Evolutionary conservation across 1,140 invertebrate species (phyloP).

Genomic region (Heliconius nattereri): DNA sequence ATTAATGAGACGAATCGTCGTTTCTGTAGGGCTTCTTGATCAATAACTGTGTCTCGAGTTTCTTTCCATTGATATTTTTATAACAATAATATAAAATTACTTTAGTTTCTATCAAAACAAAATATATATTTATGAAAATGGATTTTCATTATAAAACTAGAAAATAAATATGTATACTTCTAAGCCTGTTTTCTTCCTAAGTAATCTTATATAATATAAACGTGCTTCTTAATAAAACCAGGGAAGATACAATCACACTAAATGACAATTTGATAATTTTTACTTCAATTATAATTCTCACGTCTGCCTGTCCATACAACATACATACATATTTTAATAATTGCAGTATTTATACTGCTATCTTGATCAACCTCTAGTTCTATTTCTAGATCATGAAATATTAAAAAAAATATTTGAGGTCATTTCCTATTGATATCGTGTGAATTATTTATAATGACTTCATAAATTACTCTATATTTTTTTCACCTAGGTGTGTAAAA

Average conservation of each 20-base stretch:
- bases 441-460: conserved; percentile 4
- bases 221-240: too few relatives aligned
- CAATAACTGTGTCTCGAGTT: background rate
- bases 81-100: too few relatives aligned
- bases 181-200: too few relatives aligned
- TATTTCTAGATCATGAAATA: conserved; percentile 14
- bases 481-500: background rate
- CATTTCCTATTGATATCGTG: background rate
- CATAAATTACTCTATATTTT: background rate
- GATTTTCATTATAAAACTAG: too few relatives aligned
- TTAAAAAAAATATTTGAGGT: conserved; percentile 6
- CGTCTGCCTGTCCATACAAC: background rate
- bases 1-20: background rate
- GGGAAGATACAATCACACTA: background rate
- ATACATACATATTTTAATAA: background rate
- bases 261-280: background rate
- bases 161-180: too few relatives aligned
- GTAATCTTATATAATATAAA: too few relatives aligned
- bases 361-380: conserved; percentile 12
- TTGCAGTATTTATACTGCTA: background rate
- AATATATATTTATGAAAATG: too few relatives aligned
- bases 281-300: background rate
- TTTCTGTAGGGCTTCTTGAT: background rate
- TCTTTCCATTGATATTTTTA: background rate
- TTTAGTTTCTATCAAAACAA: too few relatives aligned